Base-by-base conservation (phyloP, 2,888 invertebrate genomes). In the Bombyx huttoni region DNA sequence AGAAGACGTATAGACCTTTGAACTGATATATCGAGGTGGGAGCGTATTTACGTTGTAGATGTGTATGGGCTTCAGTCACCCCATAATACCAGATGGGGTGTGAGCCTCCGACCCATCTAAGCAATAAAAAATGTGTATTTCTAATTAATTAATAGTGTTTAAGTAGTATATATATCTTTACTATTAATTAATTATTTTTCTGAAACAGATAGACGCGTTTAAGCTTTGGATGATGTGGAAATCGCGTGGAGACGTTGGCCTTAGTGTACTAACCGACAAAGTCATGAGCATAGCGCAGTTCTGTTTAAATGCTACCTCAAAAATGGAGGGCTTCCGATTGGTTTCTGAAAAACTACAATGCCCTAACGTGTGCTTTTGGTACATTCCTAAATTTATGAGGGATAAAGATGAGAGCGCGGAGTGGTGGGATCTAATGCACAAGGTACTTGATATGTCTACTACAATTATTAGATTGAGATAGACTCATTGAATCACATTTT, bases 171-270 rank as follows among this genome's bases (percentile, higher is more conserved):
- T 24, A 24, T 24, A 5, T 24, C 5, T 24, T 24, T 24, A 3
- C 24, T 1, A 8, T 40, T 35, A 10, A 7, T 51, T 9, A 8
- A 49, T 10, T 10, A 40, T 9, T 49, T 24, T n/a, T 47, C 40
- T 49, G 46, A 52, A 62, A 34, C 66, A 91, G 91, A 91, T 96
- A 52, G 98, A 98, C 74, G 93, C 95, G 1, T 94, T 97, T 71
- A 98, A 98, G 78, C 89, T 98, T 7, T 98, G 98, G 97, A 78
- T 96, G 58, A 95, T 96, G 93, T 95, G 97, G 92, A 94, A 96
- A 70, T 94, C 95, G 0, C 89, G 94, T 0, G 95, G 95, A 0
- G 90, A 91, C 49, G 67, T 67, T 0, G 92, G 92, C 0, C 85
- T 94, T 1, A 82, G 83, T 49, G 61, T 68, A 0, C 81, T 93